Conservation (phyloP, 1,140 invertebrate genomes). For the Caerostris darwini region DNA sequence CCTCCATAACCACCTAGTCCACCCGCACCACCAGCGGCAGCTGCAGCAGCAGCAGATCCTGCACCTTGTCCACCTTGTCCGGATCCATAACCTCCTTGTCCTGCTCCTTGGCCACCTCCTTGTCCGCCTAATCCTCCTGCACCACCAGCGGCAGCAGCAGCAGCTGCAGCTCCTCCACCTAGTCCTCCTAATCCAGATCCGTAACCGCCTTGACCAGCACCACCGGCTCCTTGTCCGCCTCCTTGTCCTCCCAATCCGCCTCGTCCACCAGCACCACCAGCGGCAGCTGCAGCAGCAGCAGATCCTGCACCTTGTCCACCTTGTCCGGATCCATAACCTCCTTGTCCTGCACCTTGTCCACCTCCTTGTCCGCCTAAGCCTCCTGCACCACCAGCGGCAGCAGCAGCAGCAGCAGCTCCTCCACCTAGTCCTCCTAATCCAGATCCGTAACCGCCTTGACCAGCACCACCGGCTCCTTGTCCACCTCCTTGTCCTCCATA, state of each 20-base stretch:
- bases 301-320: not conserved
- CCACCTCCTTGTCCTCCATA: not conserved
- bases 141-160: not conserved
- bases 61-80: not conserved
- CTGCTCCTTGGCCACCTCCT: not conserved
- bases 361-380: not conserved
- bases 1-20: accelerated
- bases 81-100: not conserved
- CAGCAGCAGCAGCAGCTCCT: too few relatives aligned
- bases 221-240: not conserved
- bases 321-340: too few relatives aligned
- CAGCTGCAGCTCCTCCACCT: not conserved
- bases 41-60: not conserved
- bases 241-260: not conserved
- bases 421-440: not conserved
- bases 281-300: not conserved
- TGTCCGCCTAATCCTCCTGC: not conserved
- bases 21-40: not conserved
- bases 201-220: not conserved
- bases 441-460: not conserved
- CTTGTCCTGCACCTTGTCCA: not conserved
- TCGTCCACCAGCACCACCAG: not conserved
- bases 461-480: not conserved
- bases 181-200: not conserved
- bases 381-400: too few relatives aligned